Evolutionary conservation across 2,888 invertebrate genomes (phyloP).

Genomic region (Caenorhabditis sulstoni): DNA sequence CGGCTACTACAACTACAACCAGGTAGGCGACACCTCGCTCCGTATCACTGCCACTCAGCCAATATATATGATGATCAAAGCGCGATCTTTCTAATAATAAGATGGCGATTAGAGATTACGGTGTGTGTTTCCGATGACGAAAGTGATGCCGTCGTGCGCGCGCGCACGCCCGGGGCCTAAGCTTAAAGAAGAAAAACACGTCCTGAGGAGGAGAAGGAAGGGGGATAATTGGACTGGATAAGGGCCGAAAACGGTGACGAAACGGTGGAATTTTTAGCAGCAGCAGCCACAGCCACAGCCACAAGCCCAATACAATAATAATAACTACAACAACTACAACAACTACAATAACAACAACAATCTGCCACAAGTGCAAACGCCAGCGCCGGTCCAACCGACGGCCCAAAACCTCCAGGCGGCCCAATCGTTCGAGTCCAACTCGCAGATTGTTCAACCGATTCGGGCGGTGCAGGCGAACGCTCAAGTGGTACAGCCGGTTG

Average conservation of each 20-base stretch:
- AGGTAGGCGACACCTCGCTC: neutral
- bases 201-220: too few species aligned
- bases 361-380: neutral
- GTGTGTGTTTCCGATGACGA: too few species aligned
- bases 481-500: slow-evolving; percentile 51
- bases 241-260: too few species aligned
- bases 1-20: slow-evolving; percentile 36
- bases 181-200: too few species aligned
- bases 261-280: neutral
- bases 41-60: too few species aligned
- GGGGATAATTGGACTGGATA: too few species aligned
- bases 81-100: too few species aligned
- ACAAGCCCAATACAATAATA: slow-evolving; percentile 14
- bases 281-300: slow-evolving; percentile 44
- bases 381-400: neutral
- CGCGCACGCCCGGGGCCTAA: too few species aligned
- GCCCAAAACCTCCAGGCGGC: slow-evolving; percentile 4
- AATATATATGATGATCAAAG: too few species aligned
- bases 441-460: slow-evolving; percentile 58
- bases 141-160: too few species aligned
- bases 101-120: too few species aligned
- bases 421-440: slow-evolving; percentile 54
- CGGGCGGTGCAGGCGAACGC: slow-evolving; percentile 51
- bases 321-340: slow-evolving; percentile 8
- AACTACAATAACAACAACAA: slow-evolving; percentile 28